A percentile compares a stretch with the other conserved stretches of the same genome.
phyloP scores from a whole-genome alignment of 2,113 vertebrate genomes.

The Stegastes partitus region DNA sequence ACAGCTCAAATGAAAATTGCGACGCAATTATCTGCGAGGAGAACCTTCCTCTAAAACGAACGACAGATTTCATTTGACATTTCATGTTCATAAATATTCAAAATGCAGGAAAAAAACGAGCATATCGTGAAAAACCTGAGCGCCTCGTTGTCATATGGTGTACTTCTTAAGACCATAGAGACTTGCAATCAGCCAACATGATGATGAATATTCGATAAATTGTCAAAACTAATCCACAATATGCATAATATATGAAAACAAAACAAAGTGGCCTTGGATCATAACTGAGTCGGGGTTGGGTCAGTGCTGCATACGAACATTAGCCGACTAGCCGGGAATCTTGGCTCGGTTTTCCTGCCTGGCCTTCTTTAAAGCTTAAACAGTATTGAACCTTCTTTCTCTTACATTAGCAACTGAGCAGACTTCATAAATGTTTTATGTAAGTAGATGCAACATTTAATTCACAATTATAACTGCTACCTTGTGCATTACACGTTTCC shows the following conservation, averaged over 20 bases:
- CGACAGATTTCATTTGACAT: not conserved
- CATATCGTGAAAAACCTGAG: too few species aligned
- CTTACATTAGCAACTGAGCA: too few species aligned
- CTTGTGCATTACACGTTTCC: not conserved
- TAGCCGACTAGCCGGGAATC: conserved; percentile 36
- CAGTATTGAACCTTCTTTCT: too few species aligned
- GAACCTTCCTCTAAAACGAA: not conserved
- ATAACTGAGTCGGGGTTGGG: conserved; percentile 13
- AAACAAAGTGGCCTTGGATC: conserved; percentile 23
- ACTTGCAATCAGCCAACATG: not conserved
- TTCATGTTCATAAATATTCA: not conserved
- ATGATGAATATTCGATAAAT: not conserved
- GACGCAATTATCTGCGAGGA: not conserved
- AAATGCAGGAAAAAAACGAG: too few species aligned
- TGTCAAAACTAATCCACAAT: not conserved
- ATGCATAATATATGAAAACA: not conserved
- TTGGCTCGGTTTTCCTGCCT: conserved; percentile 30
- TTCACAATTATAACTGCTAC: too few species aligned
- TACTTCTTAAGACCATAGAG: too few species aligned
- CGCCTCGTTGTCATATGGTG: too few species aligned
- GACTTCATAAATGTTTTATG: too few species aligned
- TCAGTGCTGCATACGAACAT: too few species aligned
- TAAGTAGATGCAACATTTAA: too few species aligned
- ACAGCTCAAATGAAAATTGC: not conserved
- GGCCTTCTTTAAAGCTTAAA: not conserved